Evolutionary conservation across 2,888 invertebrate genomes (phyloP), one percentile per base, ranked within the genome.

Genomic region (Heliconius sara): DNA sequence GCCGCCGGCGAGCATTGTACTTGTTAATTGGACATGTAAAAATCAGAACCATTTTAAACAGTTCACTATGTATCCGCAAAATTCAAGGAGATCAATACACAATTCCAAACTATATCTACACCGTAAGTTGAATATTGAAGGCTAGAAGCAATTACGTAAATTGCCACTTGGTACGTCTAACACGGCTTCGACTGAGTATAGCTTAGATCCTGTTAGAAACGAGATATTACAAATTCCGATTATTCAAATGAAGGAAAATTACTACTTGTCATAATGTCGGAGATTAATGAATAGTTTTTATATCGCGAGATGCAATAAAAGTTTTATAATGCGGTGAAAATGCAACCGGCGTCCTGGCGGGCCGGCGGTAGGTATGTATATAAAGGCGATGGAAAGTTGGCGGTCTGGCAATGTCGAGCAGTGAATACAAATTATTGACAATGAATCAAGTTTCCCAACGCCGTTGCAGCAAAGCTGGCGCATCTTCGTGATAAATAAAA

Each of bases 381-480:
- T 92, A 93, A 93, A 94, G 91, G 89, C 90, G 85, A 88, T 94
- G 92, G 95, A 95, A 95, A 95, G 95, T 93, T 88, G 85, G 87
- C 89, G 84, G 80, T 80, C 84, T 83, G 87, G 85, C 84, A 84
- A 85, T 85, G 83, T 83, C 88, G 86, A 87, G 88, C 85, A 83
- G 85, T 90, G 95, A 92, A 95, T 95, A 95, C 93, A 91, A 94
- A 95, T 92, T 83, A 88, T 87, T 89, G 87, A 92, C 93, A 93
- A 93, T 93, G 90, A 91, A 90, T 90, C 90, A 89, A 88, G 90
- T 93, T 93, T 93, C 93, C 91, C 92, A 94, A 94, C 91, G 87
- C 86, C 85, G 87, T 87, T 87, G 85, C 87, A 85, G 89, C 86
- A 89, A 92, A 92, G 92, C 89, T 90, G 79, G 78, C 86, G 85